These are phyloP conservation scores for Procambarus clarkii DNA, from an alignment of 1,140 invertebrate genomes.

Conservation along the genomic window DNA sequence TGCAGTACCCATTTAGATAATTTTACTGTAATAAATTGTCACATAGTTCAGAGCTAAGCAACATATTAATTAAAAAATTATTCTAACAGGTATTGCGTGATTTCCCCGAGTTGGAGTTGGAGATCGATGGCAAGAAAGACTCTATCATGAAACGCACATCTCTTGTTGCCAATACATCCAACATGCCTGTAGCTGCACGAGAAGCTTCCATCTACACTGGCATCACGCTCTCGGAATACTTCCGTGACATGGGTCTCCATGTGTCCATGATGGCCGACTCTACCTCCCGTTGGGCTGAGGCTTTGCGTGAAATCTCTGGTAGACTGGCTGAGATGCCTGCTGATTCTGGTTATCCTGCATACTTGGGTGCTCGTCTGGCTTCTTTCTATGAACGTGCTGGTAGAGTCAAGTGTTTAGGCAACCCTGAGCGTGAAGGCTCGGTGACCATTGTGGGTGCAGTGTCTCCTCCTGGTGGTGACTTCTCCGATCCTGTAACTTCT, in stretches of 20 bases:
- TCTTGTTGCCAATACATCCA: constrained; percentile 99
- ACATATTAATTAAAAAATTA: constrained; percentile 15
- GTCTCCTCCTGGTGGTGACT: constrained; percentile 99
- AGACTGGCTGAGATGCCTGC: constrained; percentile 99
- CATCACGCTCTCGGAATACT: constrained; percentile 99
- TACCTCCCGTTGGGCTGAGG: constrained; percentile 99
- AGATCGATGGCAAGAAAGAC: constrained; percentile 96
- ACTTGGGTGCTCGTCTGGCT: constrained; percentile 96
- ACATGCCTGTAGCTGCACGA: constrained; percentile 99
- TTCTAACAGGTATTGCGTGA: constrained; percentile 91
- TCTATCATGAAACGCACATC: constrained; percentile 99
- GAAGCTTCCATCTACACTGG: constrained; percentile 99
- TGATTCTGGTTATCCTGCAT: constrained; percentile 98
- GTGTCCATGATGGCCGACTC: constrained; percentile 99
- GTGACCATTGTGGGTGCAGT: constrained; percentile 99
- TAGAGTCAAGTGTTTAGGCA: constrained; percentile 97
- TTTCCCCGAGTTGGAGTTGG: constrained; percentile 98
- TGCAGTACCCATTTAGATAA: background rate
- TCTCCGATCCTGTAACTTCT: constrained; percentile 99
- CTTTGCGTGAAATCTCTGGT: constrained; percentile 99
- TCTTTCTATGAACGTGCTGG: constrained; percentile 99
- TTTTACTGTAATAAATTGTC: background rate
- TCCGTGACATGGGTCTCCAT: constrained; percentile 99
- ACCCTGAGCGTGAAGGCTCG: constrained; percentile 97
- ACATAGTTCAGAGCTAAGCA: background rate